These are phyloP conservation scores for Sebastes alutus DNA, from an alignment of 2,797 vertebrate genomes.

Conservation along the genomic window DNA sequence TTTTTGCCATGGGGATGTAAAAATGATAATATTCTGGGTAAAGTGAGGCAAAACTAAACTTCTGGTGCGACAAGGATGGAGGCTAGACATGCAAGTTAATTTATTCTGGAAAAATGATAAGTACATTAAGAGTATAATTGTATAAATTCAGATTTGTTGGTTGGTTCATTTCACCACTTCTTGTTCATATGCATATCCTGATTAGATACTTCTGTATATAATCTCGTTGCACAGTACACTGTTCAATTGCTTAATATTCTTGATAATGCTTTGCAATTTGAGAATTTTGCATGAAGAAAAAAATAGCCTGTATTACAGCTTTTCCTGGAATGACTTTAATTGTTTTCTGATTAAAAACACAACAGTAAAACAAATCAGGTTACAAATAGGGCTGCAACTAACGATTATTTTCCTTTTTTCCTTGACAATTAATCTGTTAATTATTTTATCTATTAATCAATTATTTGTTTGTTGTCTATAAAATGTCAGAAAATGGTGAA, in stretches of 20 bases:
- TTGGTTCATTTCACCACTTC: not conserved
- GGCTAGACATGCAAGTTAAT: conserved; percentile 9
- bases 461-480: no score
- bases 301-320: not conserved
- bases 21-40: conserved; percentile 18
- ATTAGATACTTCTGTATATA: no score
- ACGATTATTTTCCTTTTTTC: no score
- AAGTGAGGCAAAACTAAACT: conserved; percentile 18
- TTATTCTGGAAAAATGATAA: not conserved
- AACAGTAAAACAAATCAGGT: not conserved
- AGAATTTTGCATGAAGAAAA: not conserved
- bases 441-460: no score
- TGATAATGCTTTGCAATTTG: not conserved
- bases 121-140: not conserved
- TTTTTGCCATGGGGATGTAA: conserved; percentile 32
- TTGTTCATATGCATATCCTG: not conserved
- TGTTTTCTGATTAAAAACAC: not conserved
- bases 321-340: not conserved
- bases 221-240: no score
- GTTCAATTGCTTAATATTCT: not conserved
- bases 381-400: no score
- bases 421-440: no score
- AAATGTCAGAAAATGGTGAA: no score
- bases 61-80: not conserved
- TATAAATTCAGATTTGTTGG: not conserved